These are phyloP conservation scores for Epistrophe eligans DNA, from an alignment of 2,888 invertebrate genomes.

Conservation along the genomic window DNA sequence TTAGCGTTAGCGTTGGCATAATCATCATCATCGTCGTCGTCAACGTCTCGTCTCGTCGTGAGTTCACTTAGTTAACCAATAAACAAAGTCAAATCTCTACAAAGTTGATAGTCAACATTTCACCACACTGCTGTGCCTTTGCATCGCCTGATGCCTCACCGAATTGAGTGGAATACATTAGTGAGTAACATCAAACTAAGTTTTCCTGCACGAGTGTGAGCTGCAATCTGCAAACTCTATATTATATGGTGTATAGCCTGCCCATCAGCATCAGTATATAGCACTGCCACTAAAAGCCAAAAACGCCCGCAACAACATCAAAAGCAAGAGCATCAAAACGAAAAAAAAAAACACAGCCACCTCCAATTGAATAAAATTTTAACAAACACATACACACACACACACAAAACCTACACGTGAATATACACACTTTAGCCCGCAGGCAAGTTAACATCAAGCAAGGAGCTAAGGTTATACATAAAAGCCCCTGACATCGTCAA, in stretches of 20 bases:
- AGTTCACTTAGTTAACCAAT: constrained; percentile 69
- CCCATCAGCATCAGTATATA: constrained; percentile 66
- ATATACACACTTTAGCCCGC: constrained; percentile 60
- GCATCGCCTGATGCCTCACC: constrained; percentile 35
- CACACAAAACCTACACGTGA: constrained; percentile 42
- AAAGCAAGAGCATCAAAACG: constrained; percentile 18
- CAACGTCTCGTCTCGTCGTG: constrained; percentile 6
- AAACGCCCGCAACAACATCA: constrained; percentile 63
- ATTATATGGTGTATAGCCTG: constrained; percentile 52
- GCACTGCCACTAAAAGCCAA: constrained; percentile 67
- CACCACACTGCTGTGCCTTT: constrained; percentile 17
- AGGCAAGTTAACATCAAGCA: constrained; percentile 64
- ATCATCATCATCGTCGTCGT: not conserved
- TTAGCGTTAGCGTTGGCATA: no score
- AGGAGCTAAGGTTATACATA: constrained; percentile 59
- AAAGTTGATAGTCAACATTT: constrained; percentile 68
- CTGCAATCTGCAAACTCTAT: constrained; percentile 57
- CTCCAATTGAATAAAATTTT: constrained; percentile 74
- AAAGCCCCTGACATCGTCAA: constrained; percentile 67
- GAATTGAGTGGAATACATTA: constrained; percentile 74
- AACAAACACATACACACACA: constrained; percentile 43
- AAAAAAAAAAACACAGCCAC: constrained; percentile 48
- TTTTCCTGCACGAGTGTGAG: constrained; percentile 45
- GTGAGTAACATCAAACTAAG: constrained; percentile 70
- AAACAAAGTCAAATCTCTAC: constrained; percentile 71